phyloP scores from a whole-genome alignment of 2,797 vertebrate genomes.

The Alauda arvensis region DNA sequence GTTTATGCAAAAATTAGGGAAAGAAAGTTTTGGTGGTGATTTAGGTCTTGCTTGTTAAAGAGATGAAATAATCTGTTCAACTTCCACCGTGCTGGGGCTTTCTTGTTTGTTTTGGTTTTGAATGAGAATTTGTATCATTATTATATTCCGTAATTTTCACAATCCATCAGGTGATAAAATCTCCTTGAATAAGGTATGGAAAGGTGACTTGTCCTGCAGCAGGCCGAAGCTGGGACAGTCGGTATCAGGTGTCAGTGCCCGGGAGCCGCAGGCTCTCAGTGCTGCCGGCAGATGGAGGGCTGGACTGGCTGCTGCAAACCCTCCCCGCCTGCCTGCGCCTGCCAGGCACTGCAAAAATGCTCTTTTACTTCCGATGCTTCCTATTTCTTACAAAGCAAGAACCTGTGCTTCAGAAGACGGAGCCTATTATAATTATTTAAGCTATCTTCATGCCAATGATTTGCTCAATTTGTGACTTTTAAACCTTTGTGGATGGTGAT shows the following conservation, averaged over 20 bases:
- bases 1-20: background rate
- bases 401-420: background rate
- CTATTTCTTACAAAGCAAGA: background rate
- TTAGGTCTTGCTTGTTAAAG: background rate
- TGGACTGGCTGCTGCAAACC: background rate
- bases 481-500: background rate
- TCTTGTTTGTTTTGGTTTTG: background rate
- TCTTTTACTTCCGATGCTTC: fast-evolving
- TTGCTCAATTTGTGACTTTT: background rate
- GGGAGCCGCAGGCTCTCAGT: fast-evolving
- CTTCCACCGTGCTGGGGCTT: fast-evolving
- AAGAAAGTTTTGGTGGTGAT: background rate
- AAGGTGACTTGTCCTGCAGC: background rate
- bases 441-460: fast-evolving
- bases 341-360: fast-evolving
- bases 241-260: background rate
- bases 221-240: too few species aligned
- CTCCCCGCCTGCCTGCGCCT: fast-evolving
- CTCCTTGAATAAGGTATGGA: fast-evolving
- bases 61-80: background rate
- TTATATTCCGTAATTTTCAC: background rate
- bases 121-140: background rate
- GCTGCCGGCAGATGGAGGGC: background rate
- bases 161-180: background rate
- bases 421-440: background rate